A percentile compares a stretch with the other conserved stretches of the same genome.
Evolutionary conservation across 2,113 vertebrate genomes (phyloP).

Genomic region (Cromileptes altivelis): DNA sequence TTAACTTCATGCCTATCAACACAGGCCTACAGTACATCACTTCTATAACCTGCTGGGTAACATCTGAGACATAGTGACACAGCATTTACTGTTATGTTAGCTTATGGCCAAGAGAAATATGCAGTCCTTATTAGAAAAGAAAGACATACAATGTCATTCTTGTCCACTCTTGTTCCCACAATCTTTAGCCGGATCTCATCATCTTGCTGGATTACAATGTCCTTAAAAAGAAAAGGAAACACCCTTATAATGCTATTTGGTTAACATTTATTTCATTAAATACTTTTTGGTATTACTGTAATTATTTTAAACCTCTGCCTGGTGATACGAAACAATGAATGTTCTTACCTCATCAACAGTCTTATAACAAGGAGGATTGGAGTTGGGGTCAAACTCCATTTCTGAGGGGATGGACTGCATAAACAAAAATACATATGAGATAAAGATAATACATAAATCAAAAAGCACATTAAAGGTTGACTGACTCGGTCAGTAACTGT

Average conservation of each 20-base stretch:
- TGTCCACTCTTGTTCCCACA: constrained; percentile 94
- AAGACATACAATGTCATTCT: constrained; percentile 92
- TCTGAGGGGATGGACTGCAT: constrained; percentile 93
- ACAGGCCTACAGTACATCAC: neutral
- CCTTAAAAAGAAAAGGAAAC: constrained; percentile 76
- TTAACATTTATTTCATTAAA: too few species aligned
- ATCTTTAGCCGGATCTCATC: constrained; percentile 96
- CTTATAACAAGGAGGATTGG: constrained; percentile 95
- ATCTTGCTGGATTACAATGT: constrained; percentile 94
- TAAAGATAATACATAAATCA: neutral
- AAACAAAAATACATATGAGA: constrained; percentile 45
- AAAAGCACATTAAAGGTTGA: neutral
- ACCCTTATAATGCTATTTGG: too few species aligned
- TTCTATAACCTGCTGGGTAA: neutral
- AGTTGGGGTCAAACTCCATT: constrained; percentile 96
- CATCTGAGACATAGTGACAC: neutral
- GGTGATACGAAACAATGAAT: neutral
- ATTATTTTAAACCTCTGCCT: neutral
- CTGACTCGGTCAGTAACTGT: neutral
- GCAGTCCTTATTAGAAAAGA: neutral
- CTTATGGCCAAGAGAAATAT: neutral
- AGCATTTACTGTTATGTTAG: neutral
- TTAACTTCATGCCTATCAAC: too few species aligned
- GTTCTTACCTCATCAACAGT: constrained; percentile 91
- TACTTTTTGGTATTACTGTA: too few species aligned